Evolutionary conservation across 2,797 vertebrate genomes (phyloP).

Genomic region (Psittacula echo): DNA sequence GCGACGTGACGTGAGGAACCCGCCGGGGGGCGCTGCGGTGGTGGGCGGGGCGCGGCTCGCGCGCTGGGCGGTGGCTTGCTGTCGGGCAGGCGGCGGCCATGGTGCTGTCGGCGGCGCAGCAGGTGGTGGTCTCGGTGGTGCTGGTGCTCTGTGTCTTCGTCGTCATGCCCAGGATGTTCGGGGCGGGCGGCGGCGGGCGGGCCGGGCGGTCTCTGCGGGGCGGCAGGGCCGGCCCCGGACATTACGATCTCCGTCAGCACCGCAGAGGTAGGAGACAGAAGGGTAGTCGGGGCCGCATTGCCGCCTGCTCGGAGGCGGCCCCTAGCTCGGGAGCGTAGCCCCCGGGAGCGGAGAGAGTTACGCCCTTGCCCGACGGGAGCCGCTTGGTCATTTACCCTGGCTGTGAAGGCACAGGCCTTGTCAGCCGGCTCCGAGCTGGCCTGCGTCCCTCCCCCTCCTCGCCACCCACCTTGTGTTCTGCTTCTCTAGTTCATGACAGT

Average conservation of each 20-base stretch:
- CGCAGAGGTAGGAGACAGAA: conserved; percentile 71
- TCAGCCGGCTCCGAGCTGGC: background rate
- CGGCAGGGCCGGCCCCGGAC: conserved; percentile 14
- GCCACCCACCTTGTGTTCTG: rapidly evolving
- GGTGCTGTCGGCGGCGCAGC: conserved; percentile 81
- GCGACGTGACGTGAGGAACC: background rate
- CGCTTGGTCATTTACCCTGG: rapidly evolving
- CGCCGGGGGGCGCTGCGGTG: background rate
- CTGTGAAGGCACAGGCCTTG: background rate
- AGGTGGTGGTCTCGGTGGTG: conserved; percentile 81
- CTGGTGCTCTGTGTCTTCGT: conserved; percentile 82
- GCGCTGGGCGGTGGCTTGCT: background rate
- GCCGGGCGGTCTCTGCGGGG: conserved; percentile 30
- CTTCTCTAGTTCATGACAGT: rapidly evolving
- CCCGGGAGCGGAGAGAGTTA: rapidly evolving
- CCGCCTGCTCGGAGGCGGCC: background rate
- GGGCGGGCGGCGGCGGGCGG: conserved; percentile 66
- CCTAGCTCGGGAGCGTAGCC: too few species aligned
- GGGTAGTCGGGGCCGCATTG: background rate
- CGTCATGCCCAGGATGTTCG: conserved; percentile 84
- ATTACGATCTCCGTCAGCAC: conserved; percentile 70
- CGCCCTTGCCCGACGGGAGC: background rate
- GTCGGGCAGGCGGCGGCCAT: conserved; percentile 44
- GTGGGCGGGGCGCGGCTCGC: background rate
- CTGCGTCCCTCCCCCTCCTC: too few species aligned